Conservation (phyloP, 2,797 vertebrate species). For the Halcyon badia region DNA sequence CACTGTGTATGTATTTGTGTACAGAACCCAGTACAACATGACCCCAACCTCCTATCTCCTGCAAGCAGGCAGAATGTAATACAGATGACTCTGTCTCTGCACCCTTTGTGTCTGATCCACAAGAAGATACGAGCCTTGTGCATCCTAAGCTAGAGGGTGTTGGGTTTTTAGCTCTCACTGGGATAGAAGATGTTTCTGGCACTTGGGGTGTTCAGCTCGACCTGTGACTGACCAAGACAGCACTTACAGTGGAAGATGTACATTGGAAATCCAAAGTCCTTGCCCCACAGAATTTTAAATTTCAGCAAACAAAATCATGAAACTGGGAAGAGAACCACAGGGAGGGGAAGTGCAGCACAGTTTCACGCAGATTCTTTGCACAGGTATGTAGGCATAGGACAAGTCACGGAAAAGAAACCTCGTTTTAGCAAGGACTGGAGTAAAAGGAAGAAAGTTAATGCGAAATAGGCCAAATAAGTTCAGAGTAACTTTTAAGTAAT, state of each 20-base stretch:
- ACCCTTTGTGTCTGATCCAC: not conserved
- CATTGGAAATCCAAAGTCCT: not conserved
- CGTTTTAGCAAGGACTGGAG: not conserved
- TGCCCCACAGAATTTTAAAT: not conserved
- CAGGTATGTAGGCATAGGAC: not conserved
- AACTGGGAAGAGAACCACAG: not conserved
- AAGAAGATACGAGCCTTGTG: accelerated
- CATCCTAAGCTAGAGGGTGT: not conserved
- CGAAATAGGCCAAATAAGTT: not conserved
- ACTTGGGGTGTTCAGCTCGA: not conserved
- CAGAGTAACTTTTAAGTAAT: not conserved
- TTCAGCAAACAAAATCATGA: not conserved
- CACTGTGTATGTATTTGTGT: not conserved
- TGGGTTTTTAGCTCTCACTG: not conserved
- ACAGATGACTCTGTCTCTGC: not conserved
- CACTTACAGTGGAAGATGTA: not conserved
- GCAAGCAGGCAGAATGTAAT: not conserved
- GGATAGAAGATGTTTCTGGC: not conserved
- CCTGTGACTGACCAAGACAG: not conserved
- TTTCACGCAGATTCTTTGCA: not conserved
- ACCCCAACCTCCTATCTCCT: not conserved
- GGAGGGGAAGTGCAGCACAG: accelerated
- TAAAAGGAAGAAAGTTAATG: not conserved
- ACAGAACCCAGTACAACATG: not conserved
- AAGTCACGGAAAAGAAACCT: not conserved